Evolutionary conservation across 1,140 invertebrate genomes (phyloP), one percentile per base, ranked within the genome.

Genomic region (Apis florea): DNA sequence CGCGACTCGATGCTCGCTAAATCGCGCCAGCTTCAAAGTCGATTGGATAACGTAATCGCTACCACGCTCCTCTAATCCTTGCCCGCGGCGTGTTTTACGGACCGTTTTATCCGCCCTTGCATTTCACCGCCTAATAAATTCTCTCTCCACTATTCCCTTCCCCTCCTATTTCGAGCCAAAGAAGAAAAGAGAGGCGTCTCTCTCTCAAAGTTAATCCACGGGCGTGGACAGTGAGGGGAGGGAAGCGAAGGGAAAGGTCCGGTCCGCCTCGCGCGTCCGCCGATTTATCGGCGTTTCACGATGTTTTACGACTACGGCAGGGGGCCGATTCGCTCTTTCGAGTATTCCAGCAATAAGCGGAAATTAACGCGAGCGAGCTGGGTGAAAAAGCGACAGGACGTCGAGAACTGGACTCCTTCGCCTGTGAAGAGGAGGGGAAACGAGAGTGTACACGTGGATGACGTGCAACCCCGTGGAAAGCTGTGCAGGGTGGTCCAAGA

Each of bases 121-220:
- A 83, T 77, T 59, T 73, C 85, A 68, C 75, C 78, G 84, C 71
- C 73, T 80, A 85, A 89, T 90, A 91, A 91, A 90, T 91, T 89
- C 76, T 70, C 79, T 61, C 70, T 61, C 69, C 51, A 40, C 61
- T 15, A 58, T 79, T 71, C 68, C 49, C 71, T 40, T 31, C 13
- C 12, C 31, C 2, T 6, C 10, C 2, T 0, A 1, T n/a, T 24
- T 24, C n/a, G n/a, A 40, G 5, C 13, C 24, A 5, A 6, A n/a
- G 6, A 11, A 26, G 59, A 13, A 61, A 24, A 12, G 13, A 61
- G 24, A 61, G n/a, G 24, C 12, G 21, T 40, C 59, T 24, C 24
- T 13, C 5, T 13, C n/a, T 12, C 1, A 61, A 26, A 26, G 13
- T 13, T 26, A 15, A 24, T 21, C 19, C 1, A 15, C 13, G 47